Evolutionary conservation across 2,888 invertebrate species (phyloP), one percentile per base, ranked within the genome.

Genomic region (Palloptera scutellata): DNA sequence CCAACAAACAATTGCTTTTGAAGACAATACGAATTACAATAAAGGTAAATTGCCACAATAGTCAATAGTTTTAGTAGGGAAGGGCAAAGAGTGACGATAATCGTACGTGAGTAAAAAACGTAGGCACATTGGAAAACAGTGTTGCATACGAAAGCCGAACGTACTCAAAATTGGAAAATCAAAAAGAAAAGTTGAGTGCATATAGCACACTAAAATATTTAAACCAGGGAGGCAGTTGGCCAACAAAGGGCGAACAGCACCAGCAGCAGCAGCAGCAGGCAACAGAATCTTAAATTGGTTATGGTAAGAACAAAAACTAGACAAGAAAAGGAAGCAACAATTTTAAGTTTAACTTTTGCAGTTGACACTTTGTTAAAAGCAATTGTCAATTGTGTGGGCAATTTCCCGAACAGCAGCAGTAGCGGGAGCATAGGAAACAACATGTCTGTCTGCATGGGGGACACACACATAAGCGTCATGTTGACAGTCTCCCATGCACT

Each of bases 211-310:
- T 13, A 8, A 48, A 13, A 10, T 13, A 45, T 45, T 48, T 6
- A 4, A 48, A n/a, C 48, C 13, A 48, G 11, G 48, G 48, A 66
- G 57, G 65, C 20, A 41, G 20, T 43, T 41, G 17, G 42, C 20
- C 17, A 42, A 30, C 19, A 51, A 19, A 2, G 51, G 30, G 20
- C 9, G 17, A 60, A 15, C 17, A n/a, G 13, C 42, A 11, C 1
- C 45, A 19, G 45, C 43, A 60, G 1, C 59, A 60, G 41, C 60
- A 60, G 61, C 51, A 51, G 17, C 61, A 51, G 15, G 10, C 61
- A 61, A 43, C 45, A 40, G 4, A n/a, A 55, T 5, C 30, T 12
- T 12, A 11, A 19, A 55, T 8, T 30, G 30, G n/a, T 3, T 20
- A n/a, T n/a, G n/a, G n/a, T n/a, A 19, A 55, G 20, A 10, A 40